Evolutionary conservation across 2,797 vertebrate species (phyloP), one percentile per base, ranked within the genome.

Genomic region (Gallirallus australis): DNA sequence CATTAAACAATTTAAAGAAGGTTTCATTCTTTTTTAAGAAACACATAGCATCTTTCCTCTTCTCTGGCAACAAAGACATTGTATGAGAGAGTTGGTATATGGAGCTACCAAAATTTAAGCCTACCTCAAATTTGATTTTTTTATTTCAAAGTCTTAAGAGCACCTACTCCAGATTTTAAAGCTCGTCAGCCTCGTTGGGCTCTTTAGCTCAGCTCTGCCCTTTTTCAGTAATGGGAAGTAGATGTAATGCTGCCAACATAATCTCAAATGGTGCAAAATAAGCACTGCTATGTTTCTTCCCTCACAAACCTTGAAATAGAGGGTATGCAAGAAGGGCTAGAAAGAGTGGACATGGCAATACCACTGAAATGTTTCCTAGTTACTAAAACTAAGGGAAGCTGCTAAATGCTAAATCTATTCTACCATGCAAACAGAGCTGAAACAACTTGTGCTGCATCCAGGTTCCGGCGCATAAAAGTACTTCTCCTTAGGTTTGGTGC

Each of bases 361-460:
- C 73, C 60, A 80, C 71, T 94, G 90, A 96, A 96, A 88, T 90
- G 94, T 96, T 90, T 94, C 93, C 95, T 95, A 93, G 94, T 79
- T 95, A 97, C 96, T 95, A 90, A 83, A 90, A 93, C 94, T 82
- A 82, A 91, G 88, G 57, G 78, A 91, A 95, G 86, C 77, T 94
- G 86, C 88, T 95, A 89, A 95, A 93, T 89, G 81, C 93, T 90
- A 53, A 94, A 82, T 86, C 93, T 95, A 95, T 94, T 96, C 93
- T 95, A 89, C 63, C 48, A 40, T 92, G 93, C 86, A 96, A 93
- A 92, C 65, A 90, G 83, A 94, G 91, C 91, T 96, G 96, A 96
- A 97, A 94, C 90, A 95, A 94, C 94, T 96, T 96, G 96, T 95
- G 88, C 73, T 90, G 91, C 27, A 76, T 96, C 90, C 95, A 95